These are phyloP conservation scores for Gasteruption jaculator DNA, from an alignment of 2,888 invertebrate genomes.

Conservation along the genomic window DNA sequence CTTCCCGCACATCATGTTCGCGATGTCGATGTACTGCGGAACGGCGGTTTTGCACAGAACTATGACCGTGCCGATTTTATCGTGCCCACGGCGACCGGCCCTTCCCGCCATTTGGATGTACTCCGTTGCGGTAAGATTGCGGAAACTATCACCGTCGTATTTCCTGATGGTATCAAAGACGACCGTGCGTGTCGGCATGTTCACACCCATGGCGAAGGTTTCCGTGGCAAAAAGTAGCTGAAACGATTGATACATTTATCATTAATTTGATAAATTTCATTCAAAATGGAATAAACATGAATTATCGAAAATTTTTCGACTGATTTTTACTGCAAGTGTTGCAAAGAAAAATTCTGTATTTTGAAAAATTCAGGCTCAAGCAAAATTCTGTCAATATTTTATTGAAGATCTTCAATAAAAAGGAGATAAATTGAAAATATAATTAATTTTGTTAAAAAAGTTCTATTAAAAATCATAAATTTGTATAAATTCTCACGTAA, in stretches of 20 bases:
- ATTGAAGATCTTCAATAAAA: no score
- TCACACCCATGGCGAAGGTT: slow-evolving; percentile 99
- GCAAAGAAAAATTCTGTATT: no score
- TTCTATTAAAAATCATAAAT: not conserved
- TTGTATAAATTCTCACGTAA: not conserved
- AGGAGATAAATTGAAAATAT: not conserved
- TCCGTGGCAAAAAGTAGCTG: slow-evolving; percentile 96
- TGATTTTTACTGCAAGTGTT: no score
- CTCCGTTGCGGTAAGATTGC: slow-evolving; percentile 84
- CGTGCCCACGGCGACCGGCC: slow-evolving; percentile 91
- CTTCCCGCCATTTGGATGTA: slow-evolving; percentile 99
- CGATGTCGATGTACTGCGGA: slow-evolving; percentile 69
- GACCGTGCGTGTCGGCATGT: slow-evolving; percentile 98
- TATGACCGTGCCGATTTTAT: slow-evolving; percentile 92
- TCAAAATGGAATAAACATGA: slow-evolving; percentile 10
- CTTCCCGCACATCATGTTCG: slow-evolving; percentile 76
- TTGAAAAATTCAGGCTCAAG: no score
- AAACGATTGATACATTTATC: no score
- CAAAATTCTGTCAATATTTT: no score
- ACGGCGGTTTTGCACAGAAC: slow-evolving; percentile 78
- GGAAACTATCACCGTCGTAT: slow-evolving; percentile 78
- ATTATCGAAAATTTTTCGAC: no score
- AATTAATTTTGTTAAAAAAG: not conserved
- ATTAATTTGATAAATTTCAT: not conserved
- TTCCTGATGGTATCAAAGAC: slow-evolving; percentile 91